Percentiles rank a stretch among this genome's conserved stretches.
Conservation (phyloP, 2,113 vertebrate genomes). For the Calyptomena viridis region DNA sequence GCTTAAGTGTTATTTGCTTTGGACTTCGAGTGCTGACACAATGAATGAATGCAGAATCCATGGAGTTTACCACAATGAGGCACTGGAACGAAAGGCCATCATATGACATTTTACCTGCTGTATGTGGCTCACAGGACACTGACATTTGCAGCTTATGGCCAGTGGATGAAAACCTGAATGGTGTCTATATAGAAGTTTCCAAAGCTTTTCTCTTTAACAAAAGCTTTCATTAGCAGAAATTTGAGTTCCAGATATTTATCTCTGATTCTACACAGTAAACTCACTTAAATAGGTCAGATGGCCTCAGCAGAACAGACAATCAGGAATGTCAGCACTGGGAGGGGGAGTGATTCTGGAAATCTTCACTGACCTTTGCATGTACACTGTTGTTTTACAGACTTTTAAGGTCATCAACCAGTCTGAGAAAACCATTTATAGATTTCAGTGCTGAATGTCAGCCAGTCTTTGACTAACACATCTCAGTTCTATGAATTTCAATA, state of each 20-base stretch:
- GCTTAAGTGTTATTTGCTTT: not conserved
- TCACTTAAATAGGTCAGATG: not conserved
- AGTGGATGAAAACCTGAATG: not conserved
- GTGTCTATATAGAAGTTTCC: not conserved
- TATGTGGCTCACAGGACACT: not conserved
- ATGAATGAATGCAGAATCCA: not conserved
- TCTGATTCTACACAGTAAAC: not conserved
- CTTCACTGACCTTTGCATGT: constrained; percentile 62
- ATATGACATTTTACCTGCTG: not conserved
- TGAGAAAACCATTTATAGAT: constrained; percentile 43
- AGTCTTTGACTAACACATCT: not conserved
- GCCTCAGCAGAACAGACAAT: not conserved
- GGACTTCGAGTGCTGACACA: not conserved
- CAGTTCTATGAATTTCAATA: not conserved
- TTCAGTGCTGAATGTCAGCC: constrained; percentile 28
- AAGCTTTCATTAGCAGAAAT: not conserved
- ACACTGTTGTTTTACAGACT: constrained; percentile 28
- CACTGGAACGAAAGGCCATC: not conserved
- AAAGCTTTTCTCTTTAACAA: not conserved
- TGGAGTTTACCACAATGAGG: not conserved
- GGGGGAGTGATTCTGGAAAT: constrained; percentile 18
- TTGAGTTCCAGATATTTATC: not conserved
- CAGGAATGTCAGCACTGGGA: constrained; percentile 21
- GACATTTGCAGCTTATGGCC: constrained; percentile 31
- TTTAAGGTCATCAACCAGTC: constrained; percentile 60